Base-by-base conservation (phyloP, 2,797 vertebrate genomes). In the Ptychobarbus kaznakovi region DNA sequence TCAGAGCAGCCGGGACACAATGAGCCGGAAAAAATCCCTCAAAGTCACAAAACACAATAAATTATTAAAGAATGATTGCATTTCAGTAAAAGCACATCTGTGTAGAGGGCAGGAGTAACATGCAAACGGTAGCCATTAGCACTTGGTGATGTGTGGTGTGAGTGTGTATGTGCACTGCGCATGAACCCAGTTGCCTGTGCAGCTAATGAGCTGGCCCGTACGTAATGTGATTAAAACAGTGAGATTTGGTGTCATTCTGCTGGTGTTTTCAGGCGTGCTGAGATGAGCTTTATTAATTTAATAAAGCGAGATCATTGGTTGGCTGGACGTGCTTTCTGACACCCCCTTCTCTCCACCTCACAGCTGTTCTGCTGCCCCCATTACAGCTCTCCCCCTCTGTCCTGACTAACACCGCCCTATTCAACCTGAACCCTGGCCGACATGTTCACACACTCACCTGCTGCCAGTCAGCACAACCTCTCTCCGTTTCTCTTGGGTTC, bases 251-350 rank as follows among this genome's bases (percentile, higher is more conserved):
- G 86, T 86, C 42, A 84, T 82, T 84, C 80, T 91, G 82, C 89
- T 83, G 88, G 80, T 88, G 83, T 84, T 77, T 80, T 89, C 13
- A 85, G 79, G 84, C 88, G 66, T 88, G 89, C 78, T 66, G 90
- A 87, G 88, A 90, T 80, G 88, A 89, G 85, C 88, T 83, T 88
- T 86, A 88, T 92, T 93, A 88, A 91, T 91, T 90, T 87, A 89
- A 90, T 91, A 89, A 90, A 90, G 90, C 75, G 80, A 80, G 87
- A 89, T 88, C 88, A 88, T 89, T 90, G 86, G 87, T 90, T 74
- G 91, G 61, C 80, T 83, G 69, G 75, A 86, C 32, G 9, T 75
- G 80, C 78, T 69, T 75, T 78, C 15, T 9, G 35, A 81, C 69
- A 73, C 81, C 70, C 58, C 73, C 83, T 83, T 70, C 86, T 72